A percentile compares a stretch with the other conserved stretches of the same genome.
Evolutionary conservation across 2,797 vertebrate genomes (phyloP).

Genomic region (Ammospiza maritima): DNA sequence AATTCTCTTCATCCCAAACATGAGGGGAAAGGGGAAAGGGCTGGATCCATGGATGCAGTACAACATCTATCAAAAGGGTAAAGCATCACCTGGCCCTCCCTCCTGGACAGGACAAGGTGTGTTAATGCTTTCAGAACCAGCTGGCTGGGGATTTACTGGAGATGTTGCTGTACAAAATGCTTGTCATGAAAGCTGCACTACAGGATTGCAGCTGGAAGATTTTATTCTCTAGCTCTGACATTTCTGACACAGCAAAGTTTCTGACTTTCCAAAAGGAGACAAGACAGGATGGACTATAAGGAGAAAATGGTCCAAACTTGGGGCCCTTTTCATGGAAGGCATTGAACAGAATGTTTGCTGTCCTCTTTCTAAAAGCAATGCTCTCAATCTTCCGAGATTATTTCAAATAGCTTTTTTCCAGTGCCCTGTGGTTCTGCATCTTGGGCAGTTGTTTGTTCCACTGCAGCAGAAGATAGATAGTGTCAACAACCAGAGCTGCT

Average conservation of each 20-base stretch:
- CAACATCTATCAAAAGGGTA: not conserved
- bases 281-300: not conserved
- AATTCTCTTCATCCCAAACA: not conserved
- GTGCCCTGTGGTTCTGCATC: slow-evolving; percentile 6
- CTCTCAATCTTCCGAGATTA: slow-evolving; percentile 32
- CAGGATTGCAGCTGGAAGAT: not conserved
- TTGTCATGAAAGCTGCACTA: not conserved
- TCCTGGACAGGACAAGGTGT: not conserved
- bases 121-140: not conserved
- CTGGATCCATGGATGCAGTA: not conserved
- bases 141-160: accelerated
- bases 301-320: not conserved
- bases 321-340: not conserved
- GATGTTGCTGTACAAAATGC: not conserved
- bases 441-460: not conserved
- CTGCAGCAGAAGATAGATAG: not conserved
- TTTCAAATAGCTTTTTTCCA: slow-evolving; percentile 18
- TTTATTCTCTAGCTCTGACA: not conserved
- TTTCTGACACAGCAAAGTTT: not conserved
- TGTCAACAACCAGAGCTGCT: not conserved
- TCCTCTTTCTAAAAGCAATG: slow-evolving; percentile 14
- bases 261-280: not conserved
- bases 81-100: not conserved
- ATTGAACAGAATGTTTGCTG: not conserved
- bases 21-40: not conserved